Evolutionary conservation across 2,888 invertebrate species (phyloP).

Genomic region (Oasisia sp.): DNA sequence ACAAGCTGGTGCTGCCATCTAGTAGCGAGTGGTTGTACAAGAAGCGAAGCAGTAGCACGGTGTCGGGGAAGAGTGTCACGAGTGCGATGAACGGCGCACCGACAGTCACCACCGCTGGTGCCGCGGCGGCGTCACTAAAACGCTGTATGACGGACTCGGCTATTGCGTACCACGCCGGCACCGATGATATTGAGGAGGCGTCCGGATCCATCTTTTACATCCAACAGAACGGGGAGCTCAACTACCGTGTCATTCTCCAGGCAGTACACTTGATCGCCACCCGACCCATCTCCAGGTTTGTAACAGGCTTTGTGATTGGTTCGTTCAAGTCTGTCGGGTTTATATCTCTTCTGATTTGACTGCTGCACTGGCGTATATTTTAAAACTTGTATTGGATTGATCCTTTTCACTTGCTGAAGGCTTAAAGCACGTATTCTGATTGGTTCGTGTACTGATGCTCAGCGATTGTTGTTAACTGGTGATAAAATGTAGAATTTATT

Average conservation of each 20-base stretch:
- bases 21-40: slow-evolving; percentile 72
- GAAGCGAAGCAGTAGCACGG: slow-evolving; percentile 70
- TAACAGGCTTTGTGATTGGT: background rate
- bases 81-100: background rate
- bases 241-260: slow-evolving; percentile 33
- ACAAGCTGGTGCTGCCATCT: slow-evolving; percentile 63
- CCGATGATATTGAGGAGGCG: slow-evolving; percentile 59
- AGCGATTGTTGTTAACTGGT: too few species aligned
- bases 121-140: slow-evolving; percentile 23
- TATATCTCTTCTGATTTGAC: too few species aligned
- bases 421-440: too few species aligned
- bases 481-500: too few species aligned
- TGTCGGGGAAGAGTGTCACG: slow-evolving; percentile 61
- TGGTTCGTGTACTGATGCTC: too few species aligned
- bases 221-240: slow-evolving; percentile 67
- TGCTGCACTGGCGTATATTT: too few species aligned
- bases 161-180: slow-evolving; percentile 56
- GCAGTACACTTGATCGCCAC: slow-evolving; percentile 35
- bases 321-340: too few species aligned
- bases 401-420: too few species aligned
- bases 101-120: background rate
- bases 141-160: slow-evolving; percentile 63
- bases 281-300: slow-evolving; percentile 14
- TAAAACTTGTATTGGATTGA: too few species aligned
- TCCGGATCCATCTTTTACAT: slow-evolving; percentile 85